These are phyloP conservation scores for Incurvaria masculella DNA, from an alignment of 2,888 invertebrate species.

Conservation along the genomic window DNA sequence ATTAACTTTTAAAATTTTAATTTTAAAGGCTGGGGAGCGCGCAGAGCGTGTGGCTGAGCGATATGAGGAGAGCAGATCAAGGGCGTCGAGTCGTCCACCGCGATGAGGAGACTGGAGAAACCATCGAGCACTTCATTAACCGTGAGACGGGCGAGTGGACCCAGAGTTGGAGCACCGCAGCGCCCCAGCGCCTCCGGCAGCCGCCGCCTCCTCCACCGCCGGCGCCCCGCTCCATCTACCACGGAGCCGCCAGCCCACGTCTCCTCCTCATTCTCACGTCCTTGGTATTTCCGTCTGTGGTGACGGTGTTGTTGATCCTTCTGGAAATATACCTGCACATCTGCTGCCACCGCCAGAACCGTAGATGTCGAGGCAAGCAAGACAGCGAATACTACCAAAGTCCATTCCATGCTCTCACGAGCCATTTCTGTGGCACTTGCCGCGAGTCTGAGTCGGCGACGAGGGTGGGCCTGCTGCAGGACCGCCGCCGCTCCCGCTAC, in stretches of 20 bases:
- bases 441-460: slow-evolving; percentile 60
- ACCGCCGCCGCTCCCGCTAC: slow-evolving; percentile 51
- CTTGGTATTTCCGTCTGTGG: slow-evolving; percentile 53
- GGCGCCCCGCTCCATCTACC: neutral
- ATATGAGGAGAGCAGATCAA: too few relatives aligned
- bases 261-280: slow-evolving; percentile 60
- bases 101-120: slow-evolving; percentile 5
- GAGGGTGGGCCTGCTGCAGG: slow-evolving; percentile 63
- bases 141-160: slow-evolving; percentile 26
- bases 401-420: slow-evolving; percentile 64
- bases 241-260: slow-evolving; percentile 36
- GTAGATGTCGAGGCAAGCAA: slow-evolving; percentile 46
- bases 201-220: neutral
- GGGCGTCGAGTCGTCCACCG: slow-evolving; percentile 3
- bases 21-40: too few relatives aligned
- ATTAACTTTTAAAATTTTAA: too few relatives aligned
- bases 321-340: slow-evolving; percentile 63
- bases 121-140: neutral
- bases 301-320: slow-evolving; percentile 47
- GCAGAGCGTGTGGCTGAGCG: too few relatives aligned
- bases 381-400: slow-evolving; percentile 63
- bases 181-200: neutral
- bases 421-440: slow-evolving; percentile 67
- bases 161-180: slow-evolving; percentile 13
- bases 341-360: slow-evolving; percentile 68